Percentiles rank a stretch among this genome's conserved stretches.
These are phyloP conservation scores for Acipenser ruthenus DNA, from an alignment of 2,797 vertebrate species.

Conservation along the genomic window DNA sequence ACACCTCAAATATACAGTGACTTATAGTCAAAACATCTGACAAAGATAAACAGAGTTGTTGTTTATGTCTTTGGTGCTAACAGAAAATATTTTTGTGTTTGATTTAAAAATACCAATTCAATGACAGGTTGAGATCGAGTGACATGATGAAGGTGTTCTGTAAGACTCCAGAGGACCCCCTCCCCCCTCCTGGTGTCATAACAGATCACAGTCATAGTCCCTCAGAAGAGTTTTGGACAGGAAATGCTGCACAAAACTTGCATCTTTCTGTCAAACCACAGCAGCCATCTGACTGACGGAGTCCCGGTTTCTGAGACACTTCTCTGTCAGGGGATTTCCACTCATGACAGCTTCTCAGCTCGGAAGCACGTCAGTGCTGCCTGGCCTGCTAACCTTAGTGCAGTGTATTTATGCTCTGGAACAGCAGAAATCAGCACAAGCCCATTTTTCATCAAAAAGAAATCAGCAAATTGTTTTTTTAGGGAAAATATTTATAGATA, in stretches of 20 bases:
- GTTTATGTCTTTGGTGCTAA: conserved; percentile 5
- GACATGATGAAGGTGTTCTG: not conserved
- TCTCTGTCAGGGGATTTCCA: conserved; percentile 38
- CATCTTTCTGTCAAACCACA: conserved; percentile 48
- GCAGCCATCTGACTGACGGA: conserved; percentile 56
- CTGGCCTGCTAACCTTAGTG: too few species aligned
- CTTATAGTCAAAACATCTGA: too few species aligned
- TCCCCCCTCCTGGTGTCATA: not conserved
- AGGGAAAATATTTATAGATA: too few species aligned
- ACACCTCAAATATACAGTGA: too few species aligned
- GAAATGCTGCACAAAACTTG: conserved; percentile 53
- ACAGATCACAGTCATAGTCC: not conserved
- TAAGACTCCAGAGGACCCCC: not conserved
- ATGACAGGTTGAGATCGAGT: not conserved
- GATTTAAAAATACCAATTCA: not conserved
- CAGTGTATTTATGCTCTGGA: too few species aligned
- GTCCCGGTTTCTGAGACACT: conserved; percentile 33
- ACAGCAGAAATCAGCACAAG: too few species aligned
- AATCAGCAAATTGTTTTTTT: too few species aligned
- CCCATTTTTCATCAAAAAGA: too few species aligned
- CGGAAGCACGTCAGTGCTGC: too few species aligned
- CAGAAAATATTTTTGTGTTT: not conserved
- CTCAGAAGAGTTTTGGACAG: conserved; percentile 44
- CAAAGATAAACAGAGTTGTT: too few species aligned
- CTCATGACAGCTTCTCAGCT: conserved; percentile 22